Conservation (phyloP, 2,113 vertebrate species). For the Micronycteris hirsuta region DNA sequence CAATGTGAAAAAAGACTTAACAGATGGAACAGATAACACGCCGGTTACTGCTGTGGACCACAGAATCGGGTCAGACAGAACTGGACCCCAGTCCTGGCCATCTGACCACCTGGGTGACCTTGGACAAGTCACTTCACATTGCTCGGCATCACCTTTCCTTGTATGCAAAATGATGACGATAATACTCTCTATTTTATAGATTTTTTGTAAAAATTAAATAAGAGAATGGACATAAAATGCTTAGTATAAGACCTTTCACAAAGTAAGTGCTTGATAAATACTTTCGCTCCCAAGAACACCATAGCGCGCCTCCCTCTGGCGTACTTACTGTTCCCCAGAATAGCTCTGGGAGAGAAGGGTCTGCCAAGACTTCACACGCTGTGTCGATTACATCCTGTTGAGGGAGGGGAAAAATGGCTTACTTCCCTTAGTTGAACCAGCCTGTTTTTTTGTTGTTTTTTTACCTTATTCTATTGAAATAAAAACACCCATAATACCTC, state of each 20-base stretch:
- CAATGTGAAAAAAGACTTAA: not conserved
- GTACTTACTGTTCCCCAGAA: constrained; percentile 96
- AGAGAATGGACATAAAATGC: not conserved
- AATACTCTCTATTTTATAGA: not conserved
- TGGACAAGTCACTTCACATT: not conserved
- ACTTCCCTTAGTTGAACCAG: not conserved
- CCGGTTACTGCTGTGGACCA: not conserved
- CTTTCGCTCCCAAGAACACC: not conserved
- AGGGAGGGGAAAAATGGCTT: not conserved
- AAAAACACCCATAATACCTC: not conserved
- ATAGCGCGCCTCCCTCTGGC: not conserved
- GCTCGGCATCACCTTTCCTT: not conserved
- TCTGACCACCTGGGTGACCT: not conserved
- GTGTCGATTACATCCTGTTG: constrained; percentile 91
- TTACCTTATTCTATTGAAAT: not conserved
- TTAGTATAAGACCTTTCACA: not conserved
- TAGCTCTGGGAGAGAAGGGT: constrained; percentile 92
- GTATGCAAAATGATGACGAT: not conserved
- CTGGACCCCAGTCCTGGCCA: not conserved
- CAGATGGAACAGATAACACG: not conserved
- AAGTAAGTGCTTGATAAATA: not conserved
- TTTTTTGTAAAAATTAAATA: not conserved
- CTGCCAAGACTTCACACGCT: constrained; percentile 93
- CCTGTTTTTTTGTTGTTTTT: not conserved
- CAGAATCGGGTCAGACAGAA: not conserved